phyloP scores from a whole-genome alignment of 2,888 invertebrate genomes.

The Laspeyria flexula region DNA sequence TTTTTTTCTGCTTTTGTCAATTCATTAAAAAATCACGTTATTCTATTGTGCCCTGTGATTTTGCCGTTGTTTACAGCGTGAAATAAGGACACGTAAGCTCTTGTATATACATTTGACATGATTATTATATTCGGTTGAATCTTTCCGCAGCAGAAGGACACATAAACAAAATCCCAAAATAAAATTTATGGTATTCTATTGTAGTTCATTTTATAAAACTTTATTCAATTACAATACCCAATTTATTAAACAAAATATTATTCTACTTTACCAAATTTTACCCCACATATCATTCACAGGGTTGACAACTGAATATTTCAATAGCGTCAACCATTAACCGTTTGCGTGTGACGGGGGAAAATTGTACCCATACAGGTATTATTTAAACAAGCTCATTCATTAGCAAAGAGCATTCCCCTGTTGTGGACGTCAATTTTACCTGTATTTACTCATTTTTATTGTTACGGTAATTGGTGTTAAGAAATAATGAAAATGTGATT shows the following conservation, averaged over 20 bases:
- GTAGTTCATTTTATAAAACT: too few relatives aligned
- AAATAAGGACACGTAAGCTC: too few relatives aligned
- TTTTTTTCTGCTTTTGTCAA: too few relatives aligned
- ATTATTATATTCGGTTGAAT: too few relatives aligned
- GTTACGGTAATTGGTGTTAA: slow-evolving; percentile 53
- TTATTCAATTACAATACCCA: background rate
- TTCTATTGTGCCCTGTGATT: too few relatives aligned
- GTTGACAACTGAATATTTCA: slow-evolving; percentile 45
- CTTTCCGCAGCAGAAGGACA: too few relatives aligned
- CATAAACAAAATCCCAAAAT: too few relatives aligned
- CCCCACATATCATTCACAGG: slow-evolving; percentile 15
- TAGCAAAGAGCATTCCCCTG: slow-evolving; percentile 65
- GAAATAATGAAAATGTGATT: slow-evolving; percentile 31
- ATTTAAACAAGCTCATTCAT: slow-evolving; percentile 62
- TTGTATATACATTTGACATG: too few relatives aligned
- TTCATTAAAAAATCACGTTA: too few relatives aligned
- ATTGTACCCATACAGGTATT: slow-evolving; percentile 47
- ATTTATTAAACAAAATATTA: slow-evolving; percentile 15
- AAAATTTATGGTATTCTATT: too few relatives aligned
- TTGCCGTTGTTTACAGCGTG: too few relatives aligned
- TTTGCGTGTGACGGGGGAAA: slow-evolving; percentile 44
- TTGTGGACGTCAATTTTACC: slow-evolving; percentile 44
- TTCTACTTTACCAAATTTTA: slow-evolving; percentile 13
- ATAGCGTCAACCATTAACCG: slow-evolving; percentile 39
- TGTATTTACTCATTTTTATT: slow-evolving; percentile 29